These are phyloP conservation scores for honey bee (Apis mellifera) DNA, from an alignment of 1,140 invertebrate species.

Conservation along the genomic window Amel_HAv3.1 CM009932.2:14614501-14615000, in stretches of 20 bases:
- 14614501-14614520: neutral
- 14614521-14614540: constrained; percentile 69
- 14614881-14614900: constrained; percentile 4
- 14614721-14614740: neutral
- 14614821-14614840: neutral
- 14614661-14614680: neutral
- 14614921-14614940: constrained; percentile 69
- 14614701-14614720: constrained; percentile 2
- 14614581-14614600: constrained; percentile 80
- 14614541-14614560: constrained; percentile 76
- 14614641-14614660: constrained; percentile 29
- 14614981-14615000: rapidly evolving
- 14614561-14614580: constrained; percentile 72
- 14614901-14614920: neutral
- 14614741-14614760: neutral
- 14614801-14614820: neutral
- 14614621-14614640: constrained; percentile 36
- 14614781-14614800: neutral
- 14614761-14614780: neutral
- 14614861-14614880: constrained; percentile 19
- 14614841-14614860: too few species aligned
- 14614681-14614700: constrained; percentile 31
- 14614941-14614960: constrained; percentile 71
- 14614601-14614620: constrained; percentile 74
- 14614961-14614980: constrained; percentile 40